phyloP scores from a whole-genome alignment of 2,797 vertebrate species.

The Ceryle rudis region DNA sequence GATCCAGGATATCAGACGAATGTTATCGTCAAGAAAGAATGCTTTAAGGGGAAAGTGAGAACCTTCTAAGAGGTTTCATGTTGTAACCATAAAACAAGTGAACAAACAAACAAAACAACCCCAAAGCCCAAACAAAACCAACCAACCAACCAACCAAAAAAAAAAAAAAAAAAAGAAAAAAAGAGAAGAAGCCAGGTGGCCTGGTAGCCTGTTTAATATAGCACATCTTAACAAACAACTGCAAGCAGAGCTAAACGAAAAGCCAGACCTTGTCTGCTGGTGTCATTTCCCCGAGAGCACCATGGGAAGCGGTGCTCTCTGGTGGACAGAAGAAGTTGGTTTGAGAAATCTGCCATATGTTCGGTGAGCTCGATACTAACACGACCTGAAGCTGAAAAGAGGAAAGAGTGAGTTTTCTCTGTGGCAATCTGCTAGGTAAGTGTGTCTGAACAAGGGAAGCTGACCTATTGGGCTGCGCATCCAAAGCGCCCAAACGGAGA shows the following conservation, averaged over 20 bases:
- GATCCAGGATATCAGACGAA: neutral
- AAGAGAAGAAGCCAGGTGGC: neutral
- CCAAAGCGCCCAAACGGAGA: fast-evolving
- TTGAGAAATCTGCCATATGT: neutral
- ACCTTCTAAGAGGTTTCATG: neutral
- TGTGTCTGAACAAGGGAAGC: neutral
- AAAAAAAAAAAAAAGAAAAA: neutral
- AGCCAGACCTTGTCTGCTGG: neutral
- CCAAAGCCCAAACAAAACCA: no score
- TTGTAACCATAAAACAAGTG: neutral
- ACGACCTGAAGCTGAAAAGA: neutral
- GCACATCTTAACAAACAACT: neutral
- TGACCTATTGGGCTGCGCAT: neutral
- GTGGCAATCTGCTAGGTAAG: neutral
- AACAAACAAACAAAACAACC: no score
- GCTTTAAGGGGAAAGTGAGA: neutral
- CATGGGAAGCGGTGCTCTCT: neutral
- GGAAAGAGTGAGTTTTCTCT: neutral
- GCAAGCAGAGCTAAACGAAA: neutral
- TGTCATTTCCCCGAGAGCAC: neutral
- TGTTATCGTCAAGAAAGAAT: neutral
- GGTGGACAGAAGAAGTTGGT: neutral
- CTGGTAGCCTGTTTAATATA: fast-evolving
- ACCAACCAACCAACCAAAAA: no score
- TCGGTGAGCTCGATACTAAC: no score